Evolutionary conservation across 1,140 invertebrate genomes (phyloP).

Genomic region (Tenebrio molitor): DNA sequence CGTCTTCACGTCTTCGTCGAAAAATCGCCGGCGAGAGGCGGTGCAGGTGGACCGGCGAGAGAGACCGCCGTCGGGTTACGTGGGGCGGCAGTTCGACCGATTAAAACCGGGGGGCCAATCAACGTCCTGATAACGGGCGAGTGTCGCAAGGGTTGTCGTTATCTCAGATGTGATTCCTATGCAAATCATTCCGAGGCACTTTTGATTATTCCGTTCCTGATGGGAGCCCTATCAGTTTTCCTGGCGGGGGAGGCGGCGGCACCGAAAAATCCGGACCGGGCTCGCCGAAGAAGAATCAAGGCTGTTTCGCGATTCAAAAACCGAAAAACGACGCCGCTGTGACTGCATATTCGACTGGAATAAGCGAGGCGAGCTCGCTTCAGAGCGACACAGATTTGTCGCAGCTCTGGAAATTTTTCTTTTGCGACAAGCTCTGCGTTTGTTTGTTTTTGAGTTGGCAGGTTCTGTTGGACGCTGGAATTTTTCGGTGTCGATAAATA

Average conservation of each 20-base stretch:
- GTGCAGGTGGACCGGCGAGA: constrained; percentile 14
- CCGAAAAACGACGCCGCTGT: too few species aligned
- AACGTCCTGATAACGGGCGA: constrained; percentile 53
- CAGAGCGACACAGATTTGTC: too few species aligned
- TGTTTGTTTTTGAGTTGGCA: too few species aligned
- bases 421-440: too few species aligned
- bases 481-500: background rate
- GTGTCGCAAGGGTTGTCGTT: constrained; percentile 59
- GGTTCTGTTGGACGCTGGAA: too few species aligned
- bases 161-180: constrained; percentile 61
- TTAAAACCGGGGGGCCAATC: constrained; percentile 56
- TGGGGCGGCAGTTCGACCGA: constrained; percentile 47
- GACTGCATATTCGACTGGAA: too few species aligned
- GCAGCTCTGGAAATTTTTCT: too few species aligned
- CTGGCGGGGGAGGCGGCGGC: constrained; percentile 5
- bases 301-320: too few species aligned
- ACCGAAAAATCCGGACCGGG: too few species aligned
- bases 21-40: background rate
- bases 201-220: constrained; percentile 60
- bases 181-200: constrained; percentile 59
- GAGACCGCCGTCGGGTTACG: constrained; percentile 6
- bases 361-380: too few species aligned
- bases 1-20: constrained; percentile 1
- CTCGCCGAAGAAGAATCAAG: too few species aligned
- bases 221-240: constrained; percentile 55